Evolutionary conservation across 2,113 vertebrate species (phyloP).

Genomic region (Nibea albiflora): DNA sequence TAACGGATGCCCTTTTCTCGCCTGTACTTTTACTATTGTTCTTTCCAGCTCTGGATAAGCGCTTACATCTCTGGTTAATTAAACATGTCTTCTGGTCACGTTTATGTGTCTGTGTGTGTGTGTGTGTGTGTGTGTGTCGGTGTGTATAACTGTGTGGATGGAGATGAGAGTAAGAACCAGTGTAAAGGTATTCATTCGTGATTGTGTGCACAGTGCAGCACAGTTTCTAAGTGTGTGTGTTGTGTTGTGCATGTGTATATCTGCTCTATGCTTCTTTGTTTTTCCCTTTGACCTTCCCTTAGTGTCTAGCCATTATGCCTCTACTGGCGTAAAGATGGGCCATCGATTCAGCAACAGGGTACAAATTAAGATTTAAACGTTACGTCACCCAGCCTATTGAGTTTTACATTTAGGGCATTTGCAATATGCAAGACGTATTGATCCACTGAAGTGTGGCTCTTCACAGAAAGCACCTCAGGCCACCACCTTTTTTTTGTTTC

Average conservation of each 20-base stretch:
- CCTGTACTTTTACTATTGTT: conserved; percentile 73
- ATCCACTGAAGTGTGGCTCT: conserved; percentile 76
- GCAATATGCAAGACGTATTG: conserved; percentile 87
- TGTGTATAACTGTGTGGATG: conserved; percentile 29
- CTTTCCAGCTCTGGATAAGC: conserved; percentile 58
- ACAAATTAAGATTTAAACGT: conserved; percentile 89
- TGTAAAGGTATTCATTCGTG: conserved; percentile 11
- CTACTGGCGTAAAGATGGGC: conserved; percentile 75
- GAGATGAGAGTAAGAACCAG: conserved; percentile 28
- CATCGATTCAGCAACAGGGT: conserved; percentile 82
- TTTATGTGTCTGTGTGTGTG: conserved; percentile 13
- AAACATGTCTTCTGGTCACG: conserved; percentile 62
- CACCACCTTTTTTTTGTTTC: conserved; percentile 52
- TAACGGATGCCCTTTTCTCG: conserved; percentile 78
- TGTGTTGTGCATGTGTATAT: conserved; percentile 34
- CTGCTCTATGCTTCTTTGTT: conserved; percentile 42
- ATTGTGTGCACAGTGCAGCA: conserved; percentile 1
- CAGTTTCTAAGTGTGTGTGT: background rate
- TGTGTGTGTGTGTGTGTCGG: conserved; percentile 1
- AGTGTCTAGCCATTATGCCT: conserved; percentile 77
- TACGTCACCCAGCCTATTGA: conserved; percentile 83
- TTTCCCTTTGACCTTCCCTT: conserved; percentile 78
- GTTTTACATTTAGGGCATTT: conserved; percentile 86
- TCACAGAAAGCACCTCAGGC: conserved; percentile 76
- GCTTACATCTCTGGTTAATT: conserved; percentile 72